phyloP scores from a whole-genome alignment of 2,797 vertebrate species.

The Neosilurus hyrtlii region DNA sequence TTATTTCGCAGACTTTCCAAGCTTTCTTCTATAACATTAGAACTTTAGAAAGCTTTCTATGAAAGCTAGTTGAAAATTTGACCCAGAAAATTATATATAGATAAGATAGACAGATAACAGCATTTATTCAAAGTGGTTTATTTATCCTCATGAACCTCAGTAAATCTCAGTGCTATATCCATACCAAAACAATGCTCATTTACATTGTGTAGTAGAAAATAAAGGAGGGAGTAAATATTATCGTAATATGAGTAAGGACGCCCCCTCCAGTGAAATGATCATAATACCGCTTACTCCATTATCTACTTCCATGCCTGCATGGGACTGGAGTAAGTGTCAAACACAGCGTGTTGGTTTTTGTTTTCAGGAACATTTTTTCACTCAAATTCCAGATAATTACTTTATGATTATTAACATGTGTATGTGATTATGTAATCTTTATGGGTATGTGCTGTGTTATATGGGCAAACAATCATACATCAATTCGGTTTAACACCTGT shows the following conservation, averaged over 20 bases:
- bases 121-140: conserved; percentile 23
- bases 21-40: not conserved
- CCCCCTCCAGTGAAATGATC: not conserved
- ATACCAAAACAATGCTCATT: not conserved
- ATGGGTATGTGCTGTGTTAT: not conserved
- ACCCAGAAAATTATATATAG: not conserved
- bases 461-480: not conserved
- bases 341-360: not conserved
- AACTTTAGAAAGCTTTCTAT: not conserved
- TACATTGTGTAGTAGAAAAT: not conserved
- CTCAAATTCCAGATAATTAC: not conserved
- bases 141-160: conserved; percentile 23
- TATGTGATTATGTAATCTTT: not conserved
- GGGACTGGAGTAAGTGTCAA: conserved; percentile 10
- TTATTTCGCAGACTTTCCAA: not conserved
- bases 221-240: not conserved
- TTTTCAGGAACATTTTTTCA: not conserved
- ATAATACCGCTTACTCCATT: not conserved
- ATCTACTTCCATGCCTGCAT: conserved; percentile 49
- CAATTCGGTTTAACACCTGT: not conserved
- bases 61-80: not conserved
- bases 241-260: too few relatives aligned
- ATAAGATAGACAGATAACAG: not conserved
- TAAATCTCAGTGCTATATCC: too few relatives aligned
- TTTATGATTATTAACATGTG: not conserved